A percentile compares a stretch with the other conserved stretches of the same genome.
Evolutionary conservation across 2,113 vertebrate species (phyloP).

Genomic region (Istiophorus platypterus): DNA sequence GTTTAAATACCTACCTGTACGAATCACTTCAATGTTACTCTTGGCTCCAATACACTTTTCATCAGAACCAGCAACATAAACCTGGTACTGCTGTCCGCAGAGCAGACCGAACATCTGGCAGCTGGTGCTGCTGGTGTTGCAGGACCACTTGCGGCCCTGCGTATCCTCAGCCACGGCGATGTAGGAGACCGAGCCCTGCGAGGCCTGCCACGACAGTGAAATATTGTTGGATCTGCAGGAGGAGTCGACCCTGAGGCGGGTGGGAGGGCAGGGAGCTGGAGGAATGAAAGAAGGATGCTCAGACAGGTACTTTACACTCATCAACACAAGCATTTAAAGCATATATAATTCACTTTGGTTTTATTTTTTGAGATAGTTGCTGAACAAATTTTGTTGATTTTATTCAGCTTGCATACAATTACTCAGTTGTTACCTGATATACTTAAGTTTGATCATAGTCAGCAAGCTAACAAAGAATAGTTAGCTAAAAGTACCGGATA

Average conservation of each 20-base stretch:
- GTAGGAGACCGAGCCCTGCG: conserved; percentile 76
- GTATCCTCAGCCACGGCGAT: conserved; percentile 68
- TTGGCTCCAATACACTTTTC: conserved; percentile 73
- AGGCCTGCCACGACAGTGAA: conserved; percentile 77
- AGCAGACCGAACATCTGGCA: conserved; percentile 76
- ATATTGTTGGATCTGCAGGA: conserved; percentile 79
- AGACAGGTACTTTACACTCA: not conserved
- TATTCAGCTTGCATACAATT: too few relatives aligned
- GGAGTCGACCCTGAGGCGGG: conserved; percentile 59
- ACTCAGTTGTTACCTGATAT: too few relatives aligned
- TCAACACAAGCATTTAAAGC: not conserved
- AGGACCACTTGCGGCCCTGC: conserved; percentile 62
- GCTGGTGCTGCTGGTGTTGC: conserved; percentile 69
- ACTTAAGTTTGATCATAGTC: too few relatives aligned
- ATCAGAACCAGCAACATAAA: conserved; percentile 76
- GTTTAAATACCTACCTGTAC: conserved; percentile 72
- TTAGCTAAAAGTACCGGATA: not conserved
- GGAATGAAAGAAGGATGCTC: not conserved
- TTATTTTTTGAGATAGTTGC: too few relatives aligned
- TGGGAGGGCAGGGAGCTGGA: conserved; percentile 83
- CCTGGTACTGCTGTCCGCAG: conserved; percentile 82
- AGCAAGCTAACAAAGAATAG: too few relatives aligned
- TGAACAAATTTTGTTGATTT: not conserved
- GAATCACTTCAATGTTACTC: conserved; percentile 67
- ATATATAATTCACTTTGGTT: too few relatives aligned